Evolutionary conservation across 2,888 invertebrate species (phyloP).

Genomic region (Vesta saturnalis): DNA sequence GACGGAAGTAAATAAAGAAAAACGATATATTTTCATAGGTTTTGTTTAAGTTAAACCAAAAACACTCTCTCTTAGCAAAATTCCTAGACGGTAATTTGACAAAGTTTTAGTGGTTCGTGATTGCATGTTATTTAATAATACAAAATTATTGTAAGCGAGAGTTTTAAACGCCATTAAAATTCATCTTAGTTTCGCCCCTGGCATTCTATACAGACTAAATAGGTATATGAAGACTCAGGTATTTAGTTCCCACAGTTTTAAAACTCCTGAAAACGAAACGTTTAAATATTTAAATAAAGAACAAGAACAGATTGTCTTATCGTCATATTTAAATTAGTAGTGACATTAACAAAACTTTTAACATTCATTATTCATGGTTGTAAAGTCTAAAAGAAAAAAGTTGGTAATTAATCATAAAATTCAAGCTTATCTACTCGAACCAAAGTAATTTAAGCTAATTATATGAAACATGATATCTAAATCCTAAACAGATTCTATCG

Average conservation of each 20-base stretch:
- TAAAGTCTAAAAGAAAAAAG: no score
- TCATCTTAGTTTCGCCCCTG: conserved; percentile 28
- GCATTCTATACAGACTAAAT: conserved; percentile 26
- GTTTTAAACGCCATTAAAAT: conserved; percentile 35
- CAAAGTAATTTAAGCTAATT: no score
- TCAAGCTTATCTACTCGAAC: no score
- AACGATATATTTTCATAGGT: no score
- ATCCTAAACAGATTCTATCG: no score
- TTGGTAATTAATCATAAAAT: no score
- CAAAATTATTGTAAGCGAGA: conserved; percentile 35
- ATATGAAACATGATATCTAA: no score
- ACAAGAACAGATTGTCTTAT: background rate
- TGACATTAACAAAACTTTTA: background rate
- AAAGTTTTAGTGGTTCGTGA: conserved; percentile 29
- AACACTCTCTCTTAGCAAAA: conserved; percentile 9
- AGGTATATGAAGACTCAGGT: conserved; percentile 23
- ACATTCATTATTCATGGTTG: no score
- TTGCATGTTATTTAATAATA: conserved; percentile 31
- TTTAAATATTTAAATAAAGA: conserved; percentile 27
- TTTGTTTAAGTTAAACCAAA: no score
- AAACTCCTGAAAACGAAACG: conserved; percentile 12
- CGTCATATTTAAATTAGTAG: background rate
- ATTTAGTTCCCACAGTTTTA: conserved; percentile 32
- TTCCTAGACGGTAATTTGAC: conserved; percentile 21
- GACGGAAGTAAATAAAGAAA: background rate